Percentiles rank a stretch among this genome's conserved stretches.
Conservation (phyloP, 37 sponge, comb jelly and placozoan species). For the Hexactinellida sp. region DNA sequence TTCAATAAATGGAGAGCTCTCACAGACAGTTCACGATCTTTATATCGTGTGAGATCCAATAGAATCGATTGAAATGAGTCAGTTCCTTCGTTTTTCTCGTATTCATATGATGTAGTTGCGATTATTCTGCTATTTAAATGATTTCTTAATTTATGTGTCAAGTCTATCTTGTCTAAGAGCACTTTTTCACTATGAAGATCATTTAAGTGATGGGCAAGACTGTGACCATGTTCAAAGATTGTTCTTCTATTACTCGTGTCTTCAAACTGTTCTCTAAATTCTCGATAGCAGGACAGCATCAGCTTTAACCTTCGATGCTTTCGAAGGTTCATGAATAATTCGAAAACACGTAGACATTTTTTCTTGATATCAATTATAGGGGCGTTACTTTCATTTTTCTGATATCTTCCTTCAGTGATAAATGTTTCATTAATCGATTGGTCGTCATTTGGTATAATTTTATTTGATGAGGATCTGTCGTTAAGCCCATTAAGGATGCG, state of each 20-base stretch:
- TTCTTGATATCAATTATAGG: conserved; percentile 26
- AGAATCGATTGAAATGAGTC: background rate
- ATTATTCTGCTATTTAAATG: background rate
- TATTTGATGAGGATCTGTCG: conserved; percentile 30
- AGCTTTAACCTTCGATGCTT: conserved; percentile 19
- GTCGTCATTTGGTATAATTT: background rate
- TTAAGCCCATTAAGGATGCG: conserved; percentile 47
- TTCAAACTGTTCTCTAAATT: background rate
- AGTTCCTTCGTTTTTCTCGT: background rate
- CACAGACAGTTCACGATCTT: background rate
- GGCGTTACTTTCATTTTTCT: conserved; percentile 25
- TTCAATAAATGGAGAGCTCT: background rate
- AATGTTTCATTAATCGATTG: background rate
- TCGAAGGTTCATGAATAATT: conserved; percentile 36
- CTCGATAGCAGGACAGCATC: background rate
- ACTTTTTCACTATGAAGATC: background rate
- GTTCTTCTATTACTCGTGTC: too few relatives aligned
- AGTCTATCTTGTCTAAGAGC: background rate
- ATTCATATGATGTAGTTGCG: background rate
- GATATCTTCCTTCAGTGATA: background rate
- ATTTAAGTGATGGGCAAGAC: background rate
- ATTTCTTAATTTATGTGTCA: background rate
- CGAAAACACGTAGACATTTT: conserved; percentile 25
- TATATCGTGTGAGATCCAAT: background rate
- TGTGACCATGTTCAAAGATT: background rate